These are phyloP conservation scores for Priocnemis perturbator DNA, from an alignment of 2,888 invertebrate genomes.

Conservation along the genomic window DNA sequence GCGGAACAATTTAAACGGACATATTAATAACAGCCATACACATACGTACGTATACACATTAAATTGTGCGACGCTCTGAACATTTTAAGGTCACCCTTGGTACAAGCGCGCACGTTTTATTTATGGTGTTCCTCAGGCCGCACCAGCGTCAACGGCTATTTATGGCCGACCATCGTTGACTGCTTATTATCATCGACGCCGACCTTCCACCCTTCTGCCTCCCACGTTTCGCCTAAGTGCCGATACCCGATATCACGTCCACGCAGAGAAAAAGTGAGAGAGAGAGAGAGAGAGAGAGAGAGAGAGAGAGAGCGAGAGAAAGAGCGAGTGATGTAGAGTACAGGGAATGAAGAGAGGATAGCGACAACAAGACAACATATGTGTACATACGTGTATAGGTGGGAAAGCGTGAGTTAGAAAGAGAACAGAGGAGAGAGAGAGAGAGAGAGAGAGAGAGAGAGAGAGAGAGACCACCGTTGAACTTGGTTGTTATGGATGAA, in stretches of 20 bases:
- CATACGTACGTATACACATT: too few relatives aligned
- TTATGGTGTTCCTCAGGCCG: conserved; percentile 26
- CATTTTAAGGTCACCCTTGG: conserved; percentile 7
- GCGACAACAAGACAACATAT: too few relatives aligned
- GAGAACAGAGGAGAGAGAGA: conserved; percentile 1
- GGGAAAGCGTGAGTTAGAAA: not conserved
- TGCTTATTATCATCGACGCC: conserved; percentile 48
- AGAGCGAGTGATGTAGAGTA: not conserved
- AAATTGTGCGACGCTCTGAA: not conserved
- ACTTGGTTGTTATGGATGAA: conserved; percentile 54
- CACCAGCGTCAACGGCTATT: conserved; percentile 34
- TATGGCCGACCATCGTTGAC: conserved; percentile 40
- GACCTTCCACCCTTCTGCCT: conserved; percentile 29
- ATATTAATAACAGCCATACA: too few relatives aligned
- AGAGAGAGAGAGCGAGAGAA: conserved; percentile 1
- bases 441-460: not conserved
- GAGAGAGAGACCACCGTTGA: conserved; percentile 35
- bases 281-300: not conserved
- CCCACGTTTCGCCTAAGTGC: conserved; percentile 24
- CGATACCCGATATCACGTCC: conserved; percentile 28
- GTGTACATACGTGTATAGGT: not conserved
- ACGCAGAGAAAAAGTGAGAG: conserved; percentile 22
- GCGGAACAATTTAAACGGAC: not conserved
- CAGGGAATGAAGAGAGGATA: not conserved
- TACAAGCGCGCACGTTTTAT: conserved; percentile 23